A percentile compares a stretch with the other conserved stretches of the same genome.
Evolutionary conservation across 1,140 invertebrate species (phyloP).

Genomic region (Octopus sinensis): DNA sequence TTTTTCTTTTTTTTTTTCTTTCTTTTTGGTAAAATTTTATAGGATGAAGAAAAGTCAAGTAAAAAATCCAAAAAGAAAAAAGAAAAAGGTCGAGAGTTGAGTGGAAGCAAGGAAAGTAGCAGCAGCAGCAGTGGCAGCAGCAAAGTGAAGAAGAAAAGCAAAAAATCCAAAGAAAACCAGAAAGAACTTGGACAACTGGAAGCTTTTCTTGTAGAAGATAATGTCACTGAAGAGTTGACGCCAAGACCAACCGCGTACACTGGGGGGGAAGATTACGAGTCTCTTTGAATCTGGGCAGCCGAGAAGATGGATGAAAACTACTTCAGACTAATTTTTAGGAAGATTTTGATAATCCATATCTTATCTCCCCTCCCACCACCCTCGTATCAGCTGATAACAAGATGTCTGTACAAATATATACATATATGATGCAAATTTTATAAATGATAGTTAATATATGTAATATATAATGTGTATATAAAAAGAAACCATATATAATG

Average conservation of each 20-base stretch:
- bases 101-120: constrained; percentile 62
- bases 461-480: too few species aligned
- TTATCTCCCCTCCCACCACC: too few species aligned
- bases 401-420: too few species aligned
- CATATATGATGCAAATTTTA: too few species aligned
- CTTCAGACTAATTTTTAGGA: too few species aligned
- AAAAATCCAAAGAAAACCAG: constrained; percentile 10
- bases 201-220: constrained; percentile 26
- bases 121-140: constrained; percentile 25
- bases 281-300: neutral
- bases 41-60: constrained; percentile 4
- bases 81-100: constrained; percentile 24
- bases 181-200: constrained; percentile 20
- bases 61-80: constrained; percentile 12
- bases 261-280: constrained; percentile 31
- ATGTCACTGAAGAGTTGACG: constrained; percentile 21
- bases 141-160: constrained; percentile 45
- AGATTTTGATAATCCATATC: too few species aligned
- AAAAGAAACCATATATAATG: too few species aligned
- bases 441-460: too few species aligned
- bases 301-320: too few species aligned
- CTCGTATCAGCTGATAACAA: too few species aligned
- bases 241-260: neutral
- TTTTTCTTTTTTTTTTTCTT: neutral
- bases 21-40: neutral